Base-by-base conservation (phyloP, 2,888 invertebrate genomes). In the Lacanobia wlatinum region DNA sequence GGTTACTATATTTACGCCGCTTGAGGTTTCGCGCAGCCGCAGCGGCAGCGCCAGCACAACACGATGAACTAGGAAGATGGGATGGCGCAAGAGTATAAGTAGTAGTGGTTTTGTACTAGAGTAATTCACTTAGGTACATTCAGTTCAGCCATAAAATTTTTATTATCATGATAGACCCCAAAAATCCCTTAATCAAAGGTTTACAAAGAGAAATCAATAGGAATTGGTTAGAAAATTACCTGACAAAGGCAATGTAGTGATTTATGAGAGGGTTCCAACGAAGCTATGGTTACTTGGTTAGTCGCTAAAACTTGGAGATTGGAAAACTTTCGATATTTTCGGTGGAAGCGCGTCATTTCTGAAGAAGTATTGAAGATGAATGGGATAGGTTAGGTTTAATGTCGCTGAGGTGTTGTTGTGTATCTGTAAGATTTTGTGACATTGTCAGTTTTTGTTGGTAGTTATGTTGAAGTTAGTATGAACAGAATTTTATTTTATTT, bases 261-360 rank as follows among this genome's bases (percentile, higher is more conserved):
- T 82, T 82, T 76, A 82, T 76, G 62, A 67, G 59, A n/a, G 28
- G 72, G 16, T 78, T 55, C 72, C 53, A 28, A 40, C 56, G 46
- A 46, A 78, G 80, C 70, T 62, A 61, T 58, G 71, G 58, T 70
- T 50, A 50, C 55, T 65, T 53, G 66, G 58, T 69, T 50, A 46
- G 55, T 65, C 55, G 61, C 46, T 64, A 40, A 72, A 82, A 82
- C 76, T 80, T 76, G 69, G 34, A 80, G 59, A 82, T 82, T 83
- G 83, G 83, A 80, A 82, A 82, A 82, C 59, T 82, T 82, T 59
- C 2, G 52, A 14, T 75, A 75, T 74, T 71, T 83, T 83, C 53
- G 63, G 52, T 52, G 18, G 23, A 53, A 64, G n/a, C 21, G 40
- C 53, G 55, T 81, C 82, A 65, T 46, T 75, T 68, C 64, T 76